Conservation (phyloP, 2,113 vertebrate genomes). For the Taxidea taxus region DNA sequence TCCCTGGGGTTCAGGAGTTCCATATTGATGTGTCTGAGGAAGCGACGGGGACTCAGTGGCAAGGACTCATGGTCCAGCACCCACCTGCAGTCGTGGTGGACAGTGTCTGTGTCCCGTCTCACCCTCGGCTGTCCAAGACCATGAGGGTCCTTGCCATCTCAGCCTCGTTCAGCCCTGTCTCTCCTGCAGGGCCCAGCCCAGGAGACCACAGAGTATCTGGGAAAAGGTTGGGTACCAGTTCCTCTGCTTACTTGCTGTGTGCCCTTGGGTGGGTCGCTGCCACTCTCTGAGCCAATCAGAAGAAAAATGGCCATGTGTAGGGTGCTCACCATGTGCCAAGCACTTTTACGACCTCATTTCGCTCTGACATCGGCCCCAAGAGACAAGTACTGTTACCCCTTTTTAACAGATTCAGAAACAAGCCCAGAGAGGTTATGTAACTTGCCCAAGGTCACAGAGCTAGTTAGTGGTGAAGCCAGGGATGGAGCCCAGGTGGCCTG, state of each 20-base stretch:
- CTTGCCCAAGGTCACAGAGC: background rate
- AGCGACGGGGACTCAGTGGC: rapidly evolving
- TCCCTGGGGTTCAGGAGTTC: background rate
- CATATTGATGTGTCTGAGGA: background rate
- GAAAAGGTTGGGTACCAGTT: no score
- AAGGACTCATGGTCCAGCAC: background rate
- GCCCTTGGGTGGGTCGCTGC: background rate
- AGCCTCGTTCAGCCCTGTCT: background rate
- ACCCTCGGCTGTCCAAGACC: background rate
- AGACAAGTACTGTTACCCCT: background rate
- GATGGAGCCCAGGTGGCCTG: background rate
- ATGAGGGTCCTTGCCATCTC: background rate
- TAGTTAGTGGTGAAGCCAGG: background rate
- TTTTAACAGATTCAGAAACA: background rate
- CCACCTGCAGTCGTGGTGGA: background rate
- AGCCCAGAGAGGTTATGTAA: background rate
- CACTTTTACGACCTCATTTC: background rate
- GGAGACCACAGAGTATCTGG: background rate
- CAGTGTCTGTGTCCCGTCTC: rapidly evolving
- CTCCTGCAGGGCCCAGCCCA: background rate
- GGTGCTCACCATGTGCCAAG: background rate
- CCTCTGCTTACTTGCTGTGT: background rate
- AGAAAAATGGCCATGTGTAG: background rate
- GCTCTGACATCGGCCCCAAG: background rate
- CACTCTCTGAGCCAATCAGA: background rate